Evolutionary conservation across 2,797 vertebrate genomes (phyloP), one percentile per base, ranked within the genome.

Genomic region (Sebastes umbrosus): DNA sequence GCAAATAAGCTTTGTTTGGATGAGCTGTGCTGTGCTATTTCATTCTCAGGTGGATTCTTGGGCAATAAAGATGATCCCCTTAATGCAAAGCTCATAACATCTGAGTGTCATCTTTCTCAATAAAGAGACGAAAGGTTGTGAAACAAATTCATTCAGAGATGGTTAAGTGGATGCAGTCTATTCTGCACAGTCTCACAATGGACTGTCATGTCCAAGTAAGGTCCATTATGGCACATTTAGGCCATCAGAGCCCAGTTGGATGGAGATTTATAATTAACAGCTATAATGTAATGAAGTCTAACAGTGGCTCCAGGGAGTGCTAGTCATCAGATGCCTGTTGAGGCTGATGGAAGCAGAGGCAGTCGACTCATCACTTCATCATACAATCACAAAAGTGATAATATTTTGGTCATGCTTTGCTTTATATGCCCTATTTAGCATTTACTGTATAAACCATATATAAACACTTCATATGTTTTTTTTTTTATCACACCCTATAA

Each of bases 31-130:
- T 95, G 90, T 92, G 97, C 95, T 97, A 96, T 97, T 93, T 92
- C 95, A 97, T 97, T 98, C 98, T 99, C 98, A 98, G 97, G 98
- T 97, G 97, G 97, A 97, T 95, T 97, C 97, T 97, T 97, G 97
- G 98, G 97, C 97, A 98, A 99, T 98, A 99, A 99, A 98, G 96
- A 97, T 96, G 95, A 96, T 98, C 97, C 97, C 96, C 97, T 90
- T 95, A 96, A 97, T 97, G 97, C 95, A 96, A 96, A 90, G 83
- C 62, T 69, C 88, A 81, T 83, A 93, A 92, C 55, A 88, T 69
- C 76, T 69, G 20, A 83, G 75, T 93, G 94, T 94, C 25, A 34
- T 89, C 58, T 85, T 93, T 88, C 63, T 80, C 20, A 34, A 22
- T 84, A 34, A 68, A 64, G 79, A 63, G 25, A 63, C 18, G 58